Conservation (phyloP, 2,797 vertebrate genomes). For the Anabas testudineus region DNA sequence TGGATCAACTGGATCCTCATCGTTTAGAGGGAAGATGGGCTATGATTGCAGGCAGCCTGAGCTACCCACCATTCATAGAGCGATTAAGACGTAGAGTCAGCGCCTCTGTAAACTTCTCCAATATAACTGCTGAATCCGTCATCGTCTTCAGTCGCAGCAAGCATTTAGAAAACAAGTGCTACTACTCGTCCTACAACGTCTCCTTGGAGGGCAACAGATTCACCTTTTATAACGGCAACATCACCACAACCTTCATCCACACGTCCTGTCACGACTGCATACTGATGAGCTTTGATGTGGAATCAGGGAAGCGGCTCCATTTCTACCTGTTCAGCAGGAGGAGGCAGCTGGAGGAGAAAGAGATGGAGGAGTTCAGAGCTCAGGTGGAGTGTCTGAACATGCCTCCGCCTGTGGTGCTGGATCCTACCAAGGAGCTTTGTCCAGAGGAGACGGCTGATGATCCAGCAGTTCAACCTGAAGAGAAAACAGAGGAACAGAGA, state of each 20-base stretch:
- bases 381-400: constrained; percentile 46
- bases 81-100: constrained; percentile 42
- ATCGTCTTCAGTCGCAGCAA: constrained; percentile 30
- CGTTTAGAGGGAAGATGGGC: constrained; percentile 45
- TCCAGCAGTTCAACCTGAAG: background rate
- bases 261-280: constrained; percentile 39
- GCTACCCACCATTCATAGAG: constrained; percentile 14
- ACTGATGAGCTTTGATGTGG: constrained; percentile 22
- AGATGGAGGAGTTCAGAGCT: constrained; percentile 42
- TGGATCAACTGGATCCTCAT: constrained; percentile 8
- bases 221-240: background rate
- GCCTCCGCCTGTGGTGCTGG: constrained; percentile 29
- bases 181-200: constrained; percentile 19
- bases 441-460: background rate
- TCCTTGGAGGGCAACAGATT: constrained; percentile 31
- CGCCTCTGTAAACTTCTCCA: constrained; percentile 27
- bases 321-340: constrained; percentile 49
- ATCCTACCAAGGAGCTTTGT: constrained; percentile 34
- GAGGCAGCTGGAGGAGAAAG: constrained; percentile 19
- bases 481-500: background rate
- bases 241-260: constrained; percentile 7
- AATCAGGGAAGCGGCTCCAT: constrained; percentile 6
- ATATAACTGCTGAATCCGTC: constrained; percentile 1
- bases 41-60: constrained; percentile 43
- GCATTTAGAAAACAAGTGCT: constrained; percentile 5